A percentile compares a stretch with the other conserved stretches of the same genome.
Conservation (phyloP, 2,113 vertebrate genomes). For the Barnardius zonarius region DNA sequence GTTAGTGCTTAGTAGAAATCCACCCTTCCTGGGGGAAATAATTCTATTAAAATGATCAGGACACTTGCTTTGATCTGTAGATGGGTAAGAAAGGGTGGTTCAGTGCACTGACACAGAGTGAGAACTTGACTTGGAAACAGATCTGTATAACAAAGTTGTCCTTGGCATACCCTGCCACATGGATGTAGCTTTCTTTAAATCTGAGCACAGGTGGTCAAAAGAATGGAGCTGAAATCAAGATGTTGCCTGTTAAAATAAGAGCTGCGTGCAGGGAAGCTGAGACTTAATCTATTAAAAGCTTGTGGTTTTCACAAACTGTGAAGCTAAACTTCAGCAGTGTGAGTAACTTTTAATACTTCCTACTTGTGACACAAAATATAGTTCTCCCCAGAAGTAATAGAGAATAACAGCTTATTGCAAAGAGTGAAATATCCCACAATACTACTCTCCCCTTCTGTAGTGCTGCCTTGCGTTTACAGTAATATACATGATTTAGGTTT, state of each 20-base stretch:
- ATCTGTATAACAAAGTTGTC: neutral
- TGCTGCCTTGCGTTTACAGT: neutral
- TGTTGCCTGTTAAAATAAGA: neutral
- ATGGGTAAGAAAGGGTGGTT: neutral
- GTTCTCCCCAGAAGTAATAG: neutral
- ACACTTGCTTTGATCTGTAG: neutral
- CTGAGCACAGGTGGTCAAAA: neutral
- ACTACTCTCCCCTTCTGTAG: neutral
- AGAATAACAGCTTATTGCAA: neutral
- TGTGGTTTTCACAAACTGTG: neutral
- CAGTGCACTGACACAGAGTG: neutral
- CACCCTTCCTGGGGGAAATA: neutral
- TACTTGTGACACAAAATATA: neutral
- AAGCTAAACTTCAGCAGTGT: neutral
- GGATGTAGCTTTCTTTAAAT: neutral
- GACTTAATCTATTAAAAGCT: neutral
- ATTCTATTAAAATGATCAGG: neutral
- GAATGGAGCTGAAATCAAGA: neutral
- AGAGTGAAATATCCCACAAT: neutral
- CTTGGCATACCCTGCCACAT: accelerated
- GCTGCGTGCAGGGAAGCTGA: neutral
- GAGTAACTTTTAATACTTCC: neutral
- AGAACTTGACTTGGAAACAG: neutral
- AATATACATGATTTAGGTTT: neutral
- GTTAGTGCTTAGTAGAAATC: neutral